Percentiles rank a stretch among this genome's conserved stretches.
Evolutionary conservation across 2,113 vertebrate genomes (phyloP).

Genomic region (Pteruthius melanotis): DNA sequence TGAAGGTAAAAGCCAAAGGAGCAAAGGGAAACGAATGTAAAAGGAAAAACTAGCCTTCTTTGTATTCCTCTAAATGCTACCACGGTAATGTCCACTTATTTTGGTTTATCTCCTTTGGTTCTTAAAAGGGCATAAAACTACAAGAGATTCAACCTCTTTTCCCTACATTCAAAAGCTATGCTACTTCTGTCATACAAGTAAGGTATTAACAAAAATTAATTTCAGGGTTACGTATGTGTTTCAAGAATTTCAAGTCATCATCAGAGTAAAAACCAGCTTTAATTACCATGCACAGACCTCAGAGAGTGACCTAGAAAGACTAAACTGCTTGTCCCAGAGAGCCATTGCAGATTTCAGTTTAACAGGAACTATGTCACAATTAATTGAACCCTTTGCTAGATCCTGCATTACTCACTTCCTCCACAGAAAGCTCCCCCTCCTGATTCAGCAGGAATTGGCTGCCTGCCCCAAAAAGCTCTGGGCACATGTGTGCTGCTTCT

Average conservation of each 20-base stretch:
- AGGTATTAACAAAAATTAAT: background rate
- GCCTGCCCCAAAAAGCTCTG: background rate
- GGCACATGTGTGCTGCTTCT: background rate
- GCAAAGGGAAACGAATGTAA: background rate
- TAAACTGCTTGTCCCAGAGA: background rate
- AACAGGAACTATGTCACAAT: background rate
- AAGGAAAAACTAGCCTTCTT: background rate
- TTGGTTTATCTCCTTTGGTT: background rate
- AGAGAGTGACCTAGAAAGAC: background rate
- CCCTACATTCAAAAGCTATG: background rate
- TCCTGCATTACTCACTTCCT: background rate
- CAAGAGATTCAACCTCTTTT: background rate
- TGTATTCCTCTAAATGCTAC: background rate
- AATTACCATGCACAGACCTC: background rate
- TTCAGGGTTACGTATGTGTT: background rate
- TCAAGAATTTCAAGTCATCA: background rate
- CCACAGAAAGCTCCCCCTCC: background rate
- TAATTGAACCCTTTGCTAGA: background rate
- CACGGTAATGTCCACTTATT: background rate
- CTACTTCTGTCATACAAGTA: background rate
- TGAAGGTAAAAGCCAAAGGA: background rate
- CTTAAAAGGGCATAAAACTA: background rate
- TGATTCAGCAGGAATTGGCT: background rate
- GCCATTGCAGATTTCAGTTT: background rate
- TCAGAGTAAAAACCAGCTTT: background rate